A percentile compares a stretch with the other conserved stretches of the same genome.
Conservation (phyloP, 2,888 invertebrate genomes). For the Aelia acuminata region DNA sequence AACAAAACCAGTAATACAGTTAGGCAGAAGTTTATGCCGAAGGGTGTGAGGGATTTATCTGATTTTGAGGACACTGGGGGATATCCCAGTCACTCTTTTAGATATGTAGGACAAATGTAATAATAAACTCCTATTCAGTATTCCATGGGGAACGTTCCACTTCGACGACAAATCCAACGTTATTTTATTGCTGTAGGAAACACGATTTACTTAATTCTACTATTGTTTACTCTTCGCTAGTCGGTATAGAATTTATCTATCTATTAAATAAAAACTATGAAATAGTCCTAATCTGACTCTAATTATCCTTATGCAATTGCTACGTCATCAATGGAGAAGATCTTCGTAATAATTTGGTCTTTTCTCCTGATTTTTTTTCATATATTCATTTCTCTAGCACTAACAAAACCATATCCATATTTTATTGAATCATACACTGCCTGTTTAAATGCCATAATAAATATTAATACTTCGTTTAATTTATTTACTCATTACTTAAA, state of each 20-base stretch:
- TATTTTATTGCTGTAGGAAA: not conserved
- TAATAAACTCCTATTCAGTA: slow-evolving; percentile 35
- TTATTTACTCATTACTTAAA: too few species aligned
- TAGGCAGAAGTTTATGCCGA: slow-evolving; percentile 1
- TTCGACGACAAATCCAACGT: not conserved
- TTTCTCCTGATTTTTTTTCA: too few species aligned
- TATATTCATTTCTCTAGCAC: too few species aligned
- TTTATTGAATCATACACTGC: too few species aligned
- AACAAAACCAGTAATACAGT: slow-evolving; percentile 13
- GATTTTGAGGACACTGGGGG: slow-evolving; percentile 27
- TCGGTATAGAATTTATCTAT: not conserved
- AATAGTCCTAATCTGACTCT: not conserved
- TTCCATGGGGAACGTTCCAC: not conserved
- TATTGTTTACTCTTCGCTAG: not conserved
- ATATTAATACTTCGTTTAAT: too few species aligned
- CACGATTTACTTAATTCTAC: not conserved
- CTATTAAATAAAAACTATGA: not conserved
- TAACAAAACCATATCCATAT: too few species aligned
- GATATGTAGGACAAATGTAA: slow-evolving; percentile 27
- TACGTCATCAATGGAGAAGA: too few species aligned
- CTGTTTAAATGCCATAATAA: too few species aligned
- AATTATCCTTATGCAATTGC: too few species aligned
- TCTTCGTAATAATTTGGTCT: too few species aligned
- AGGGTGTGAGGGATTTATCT: slow-evolving; percentile 29
- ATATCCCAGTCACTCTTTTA: slow-evolving; percentile 24